Evolutionary conservation across 2,113 vertebrate genomes (phyloP), one percentile per base, ranked within the genome.

Genomic region (Leuciscus idus): DNA sequence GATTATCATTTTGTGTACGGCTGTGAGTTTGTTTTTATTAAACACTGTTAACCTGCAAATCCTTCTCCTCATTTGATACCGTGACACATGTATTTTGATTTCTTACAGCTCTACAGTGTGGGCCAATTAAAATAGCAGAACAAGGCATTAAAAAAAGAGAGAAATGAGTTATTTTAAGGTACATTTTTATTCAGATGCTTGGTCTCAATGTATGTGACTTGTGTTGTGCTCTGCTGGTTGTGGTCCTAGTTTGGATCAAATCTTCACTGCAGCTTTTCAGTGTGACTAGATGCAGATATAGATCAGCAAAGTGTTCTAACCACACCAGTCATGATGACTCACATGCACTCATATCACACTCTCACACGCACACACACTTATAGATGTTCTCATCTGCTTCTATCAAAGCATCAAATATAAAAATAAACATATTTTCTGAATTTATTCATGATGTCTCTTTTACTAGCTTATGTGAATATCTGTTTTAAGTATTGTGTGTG

Each of bases 251-350:
- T 80, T 80, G 33, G 21, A 61, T 77, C 8, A 33, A 50, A 23
- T 80, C 77, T 80, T 80, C n/a, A 50, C 3, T 30, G 74, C 74
- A 80, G 78, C 12, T 80, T 80, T 57, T 57, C 11, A 39, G 30
- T 46, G 43, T 82, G 43, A 50, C 57, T 80, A 43, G 2, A 43
- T 39, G 36, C 11, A 50, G 79, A 66, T 82, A 68, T 21, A 68
- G 61, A 81, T 81, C 78, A 28, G 36, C 36, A 17, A n/a, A 81
- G 59, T 66, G 3, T 39, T 30, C 17, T 11, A 68, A 82, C 80
- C 62, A 82, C 80, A 82, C 10, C 10, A 66, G 62, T 82, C 61
- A 52, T 48, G 80, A 68, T 68, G 62, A 82, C 62, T 76, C 74
- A 76, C 26, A 30, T 76, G 7, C 43, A 82, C 43, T 50, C 19